A percentile compares a stretch with the other conserved stretches of the same genome.
Conservation (phyloP, 2,797 vertebrate genomes). For the Gobionotothen gibberifrons region DNA sequence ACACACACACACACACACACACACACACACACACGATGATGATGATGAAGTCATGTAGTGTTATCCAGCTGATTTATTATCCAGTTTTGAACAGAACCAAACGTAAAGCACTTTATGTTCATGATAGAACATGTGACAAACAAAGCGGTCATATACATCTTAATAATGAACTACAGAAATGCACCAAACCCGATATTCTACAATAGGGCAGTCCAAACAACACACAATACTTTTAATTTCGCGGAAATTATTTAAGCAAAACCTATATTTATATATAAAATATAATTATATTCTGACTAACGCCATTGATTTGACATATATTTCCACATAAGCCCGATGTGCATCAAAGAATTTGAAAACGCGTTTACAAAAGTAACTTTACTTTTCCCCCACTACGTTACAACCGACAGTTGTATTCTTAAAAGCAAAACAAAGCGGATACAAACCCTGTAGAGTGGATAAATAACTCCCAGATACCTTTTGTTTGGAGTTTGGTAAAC, state of each 20-base stretch:
- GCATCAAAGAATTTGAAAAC: conserved; percentile 7
- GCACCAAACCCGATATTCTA: background rate
- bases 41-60: conserved; percentile 34
- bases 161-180: background rate
- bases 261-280: background rate
- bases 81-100: background rate
- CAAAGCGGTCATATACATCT: conserved; percentile 7
- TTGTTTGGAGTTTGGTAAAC: conserved; percentile 4
- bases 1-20: too few relatives aligned
- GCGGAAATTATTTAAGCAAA: background rate
- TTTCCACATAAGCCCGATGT: background rate
- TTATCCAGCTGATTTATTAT: conserved; percentile 20
- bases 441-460: conserved; percentile 43
- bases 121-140: conserved; percentile 9
- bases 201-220: background rate
- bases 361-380: background rate
- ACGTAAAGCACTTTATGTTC: background rate
- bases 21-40: conserved; percentile 26
- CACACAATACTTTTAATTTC: background rate
- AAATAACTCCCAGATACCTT: conserved; percentile 12
- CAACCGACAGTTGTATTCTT: accelerated
- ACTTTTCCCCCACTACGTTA: background rate
- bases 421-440: background rate
- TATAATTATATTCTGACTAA: background rate
- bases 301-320: background rate